Conservation (phyloP, 2,113 vertebrate species). For the Syrmaticus mikado region DNA sequence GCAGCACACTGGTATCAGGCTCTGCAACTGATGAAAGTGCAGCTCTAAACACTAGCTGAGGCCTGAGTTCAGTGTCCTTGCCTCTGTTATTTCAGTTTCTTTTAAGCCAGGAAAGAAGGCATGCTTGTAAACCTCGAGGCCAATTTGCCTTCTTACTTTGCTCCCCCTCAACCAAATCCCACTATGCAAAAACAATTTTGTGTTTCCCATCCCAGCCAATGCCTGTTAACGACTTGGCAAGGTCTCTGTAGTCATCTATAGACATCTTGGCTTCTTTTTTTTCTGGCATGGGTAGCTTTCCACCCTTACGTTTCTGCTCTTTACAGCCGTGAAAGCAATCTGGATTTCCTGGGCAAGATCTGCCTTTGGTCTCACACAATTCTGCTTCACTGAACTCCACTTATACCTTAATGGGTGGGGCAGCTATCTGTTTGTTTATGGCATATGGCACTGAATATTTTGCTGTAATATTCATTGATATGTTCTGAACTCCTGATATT, state of each 20-base stretch:
- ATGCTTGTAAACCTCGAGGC: background rate
- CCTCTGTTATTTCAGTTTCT: background rate
- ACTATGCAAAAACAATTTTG: background rate
- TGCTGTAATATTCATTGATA: background rate
- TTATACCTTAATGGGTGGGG: background rate
- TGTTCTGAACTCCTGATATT: background rate
- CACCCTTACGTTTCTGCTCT: background rate
- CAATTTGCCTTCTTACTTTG: background rate
- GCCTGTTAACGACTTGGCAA: background rate
- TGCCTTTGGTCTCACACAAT: background rate
- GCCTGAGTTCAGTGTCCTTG: accelerated
- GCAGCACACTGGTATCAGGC: background rate
- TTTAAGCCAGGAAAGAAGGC: background rate
- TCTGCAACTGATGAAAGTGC: background rate
- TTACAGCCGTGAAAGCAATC: background rate
- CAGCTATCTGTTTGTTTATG: background rate
- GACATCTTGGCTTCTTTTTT: background rate
- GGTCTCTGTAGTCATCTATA: background rate
- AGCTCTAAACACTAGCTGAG: background rate
- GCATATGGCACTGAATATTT: background rate
- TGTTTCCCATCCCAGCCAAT: background rate
- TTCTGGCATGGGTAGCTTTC: background rate
- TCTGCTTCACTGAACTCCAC: background rate
- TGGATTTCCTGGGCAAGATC: background rate
- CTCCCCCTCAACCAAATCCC: background rate